Base-by-base conservation (phyloP, 1,140 invertebrate genomes). In the Bombus pascuorum region DNA sequence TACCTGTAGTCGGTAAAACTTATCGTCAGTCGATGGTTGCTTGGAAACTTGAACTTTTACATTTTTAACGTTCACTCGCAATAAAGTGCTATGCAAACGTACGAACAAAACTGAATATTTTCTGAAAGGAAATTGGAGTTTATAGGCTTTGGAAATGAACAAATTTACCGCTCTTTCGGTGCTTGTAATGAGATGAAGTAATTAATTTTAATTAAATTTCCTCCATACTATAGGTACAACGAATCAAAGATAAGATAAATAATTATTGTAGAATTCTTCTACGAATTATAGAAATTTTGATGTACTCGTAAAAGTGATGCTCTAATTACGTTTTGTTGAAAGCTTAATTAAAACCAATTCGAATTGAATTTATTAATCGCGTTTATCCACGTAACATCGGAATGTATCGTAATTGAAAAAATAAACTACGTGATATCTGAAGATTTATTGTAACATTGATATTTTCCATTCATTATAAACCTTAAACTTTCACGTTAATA, bases 1-100 rank as follows among this genome's bases (percentile, higher is more conserved):
- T 85, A 89, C 68, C 87, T 39, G 25, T 89, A 57, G 73, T 85
- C 73, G 86, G 73, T 88, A 88, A 88, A 72, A 74, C 28, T 70
- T 80, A 71, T 89, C 87, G 77, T 80, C 77, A 28, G 86, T 84
- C 73, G 82, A 88, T 89, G 62, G 34, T 37, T 28, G 8, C 25
- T 76, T n/a, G 39, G 13, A n/a, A 71, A 72, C 28, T 72, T 72
- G 12, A 73, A 73, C 42, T 44, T 44, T 32, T 25, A 6, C n/a
- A 25, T 37, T 73, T 47, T 18, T 4, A 32, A 73, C 10, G 1
- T 44, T 12, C 15, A 18, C 3, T 32, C 42, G 5, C 13, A 47
- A 22, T 47, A 44, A 47, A 66, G 15, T 37, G 8, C 22, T 28
- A n/a, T 3, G 12, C 32, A 8, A 37, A 57, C 5, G 32, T n/a